Evolutionary conservation across 2,888 invertebrate genomes (phyloP).

Genomic region (Isotomurus palustris): DNA sequence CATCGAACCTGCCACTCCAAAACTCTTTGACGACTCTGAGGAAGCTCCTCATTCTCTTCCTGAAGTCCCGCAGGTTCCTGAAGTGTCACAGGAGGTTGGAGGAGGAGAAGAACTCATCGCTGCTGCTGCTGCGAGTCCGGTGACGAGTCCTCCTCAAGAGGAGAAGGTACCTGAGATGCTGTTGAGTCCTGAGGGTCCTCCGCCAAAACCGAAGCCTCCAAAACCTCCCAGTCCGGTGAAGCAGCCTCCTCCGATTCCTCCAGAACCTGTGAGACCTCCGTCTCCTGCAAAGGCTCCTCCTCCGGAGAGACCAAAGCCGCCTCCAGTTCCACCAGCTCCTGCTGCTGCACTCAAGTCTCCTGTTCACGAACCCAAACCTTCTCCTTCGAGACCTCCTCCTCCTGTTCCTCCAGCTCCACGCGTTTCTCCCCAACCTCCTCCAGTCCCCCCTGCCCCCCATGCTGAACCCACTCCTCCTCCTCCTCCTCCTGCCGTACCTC

Average conservation of each 20-base stretch:
- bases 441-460: constrained; percentile 25
- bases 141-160: neutral
- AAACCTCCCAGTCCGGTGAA: constrained; percentile 19
- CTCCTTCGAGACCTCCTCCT: constrained; percentile 45
- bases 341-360: constrained; percentile 46
- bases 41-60: no score
- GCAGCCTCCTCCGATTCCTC: constrained; percentile 35
- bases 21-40: neutral
- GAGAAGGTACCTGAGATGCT: no score
- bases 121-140: neutral
- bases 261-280: constrained; percentile 39
- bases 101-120: neutral
- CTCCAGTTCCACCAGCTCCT: constrained; percentile 48
- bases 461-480: constrained; percentile 18
- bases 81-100: no score
- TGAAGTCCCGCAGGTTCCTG: no score
- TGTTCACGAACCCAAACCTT: constrained; percentile 37
- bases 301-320: constrained; percentile 23
- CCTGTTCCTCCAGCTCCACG: constrained; percentile 26
- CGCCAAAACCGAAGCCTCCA: no score
- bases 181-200: no score
- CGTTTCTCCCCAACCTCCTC: constrained; percentile 25
- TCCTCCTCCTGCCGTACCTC: constrained; percentile 41
- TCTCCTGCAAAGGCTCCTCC: constrained; percentile 49
- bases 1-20: constrained; percentile 8